These are phyloP conservation scores for Nomada flava DNA, from an alignment of 2,888 invertebrate genomes.

Conservation along the genomic window DNA sequence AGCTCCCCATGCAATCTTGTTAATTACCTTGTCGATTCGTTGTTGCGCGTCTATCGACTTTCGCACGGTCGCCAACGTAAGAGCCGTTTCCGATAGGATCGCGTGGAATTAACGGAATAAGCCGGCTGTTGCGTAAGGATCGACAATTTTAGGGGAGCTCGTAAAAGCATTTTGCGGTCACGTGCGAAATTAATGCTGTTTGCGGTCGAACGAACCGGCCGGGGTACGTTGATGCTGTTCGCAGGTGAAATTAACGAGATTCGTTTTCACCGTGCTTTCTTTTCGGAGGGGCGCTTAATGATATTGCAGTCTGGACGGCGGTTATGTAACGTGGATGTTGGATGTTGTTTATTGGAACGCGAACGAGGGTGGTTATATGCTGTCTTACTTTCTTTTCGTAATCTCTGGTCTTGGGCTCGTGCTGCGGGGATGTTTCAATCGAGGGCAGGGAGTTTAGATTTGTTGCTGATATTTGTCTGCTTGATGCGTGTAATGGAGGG, in stretches of 20 bases:
- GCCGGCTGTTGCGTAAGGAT: conserved; percentile 34
- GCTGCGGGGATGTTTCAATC: too few species aligned
- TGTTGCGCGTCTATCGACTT: conserved; percentile 35
- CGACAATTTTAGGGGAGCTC: conserved; percentile 11
- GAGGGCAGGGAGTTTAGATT: too few species aligned
- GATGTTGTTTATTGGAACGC: not conserved
- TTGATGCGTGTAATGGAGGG: too few species aligned
- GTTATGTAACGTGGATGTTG: not conserved
- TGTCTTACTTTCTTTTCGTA: not conserved
- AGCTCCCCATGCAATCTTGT: conserved; percentile 51
- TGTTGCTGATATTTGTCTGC: too few species aligned
- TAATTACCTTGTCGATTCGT: conserved; percentile 62
- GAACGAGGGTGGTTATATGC: not conserved
- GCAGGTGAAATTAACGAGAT: conserved; percentile 29
- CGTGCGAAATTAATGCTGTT: conserved; percentile 35
- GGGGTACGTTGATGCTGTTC: not conserved
- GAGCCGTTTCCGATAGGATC: conserved; percentile 23
- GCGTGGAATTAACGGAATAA: conserved; percentile 27
- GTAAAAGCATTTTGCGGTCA: conserved; percentile 37
- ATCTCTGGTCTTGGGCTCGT: too few species aligned
- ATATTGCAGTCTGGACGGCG: not conserved
- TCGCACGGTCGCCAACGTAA: conserved; percentile 24
- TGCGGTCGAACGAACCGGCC: conserved; percentile 15
- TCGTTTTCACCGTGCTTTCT: not conserved
- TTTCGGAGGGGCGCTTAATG: not conserved